These are phyloP conservation scores for Meliscaeva auricollis DNA, from an alignment of 2,888 invertebrate genomes.

Conservation along the genomic window DNA sequence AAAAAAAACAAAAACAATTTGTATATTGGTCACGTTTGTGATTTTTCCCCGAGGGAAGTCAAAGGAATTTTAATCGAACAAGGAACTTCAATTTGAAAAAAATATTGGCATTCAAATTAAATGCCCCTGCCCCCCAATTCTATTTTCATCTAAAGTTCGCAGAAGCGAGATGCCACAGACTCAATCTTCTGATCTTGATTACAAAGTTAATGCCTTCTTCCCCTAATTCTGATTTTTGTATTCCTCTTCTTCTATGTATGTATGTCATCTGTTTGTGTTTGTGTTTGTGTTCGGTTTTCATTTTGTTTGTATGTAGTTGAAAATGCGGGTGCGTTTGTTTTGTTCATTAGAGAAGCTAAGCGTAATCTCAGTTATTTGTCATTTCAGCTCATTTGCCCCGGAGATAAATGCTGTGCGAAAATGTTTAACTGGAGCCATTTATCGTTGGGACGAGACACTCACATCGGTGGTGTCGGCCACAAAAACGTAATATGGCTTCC, in stretches of 20 bases:
- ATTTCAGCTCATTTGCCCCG: slow-evolving; percentile 65
- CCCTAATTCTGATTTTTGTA: neutral
- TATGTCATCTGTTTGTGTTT: neutral
- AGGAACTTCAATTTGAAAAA: slow-evolving; percentile 68
- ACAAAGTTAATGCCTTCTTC: neutral
- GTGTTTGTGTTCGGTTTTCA: neutral
- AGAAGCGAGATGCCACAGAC: neutral
- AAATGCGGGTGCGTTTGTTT: slow-evolving; percentile 62
- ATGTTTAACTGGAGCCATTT: slow-evolving; percentile 65
- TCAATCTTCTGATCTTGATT: slow-evolving; percentile 24
- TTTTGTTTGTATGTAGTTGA: neutral
- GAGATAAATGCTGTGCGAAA: slow-evolving; percentile 74
- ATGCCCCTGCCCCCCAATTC: slow-evolving; percentile 8
- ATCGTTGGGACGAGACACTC: slow-evolving; percentile 41
- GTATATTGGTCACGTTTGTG: slow-evolving; percentile 72
- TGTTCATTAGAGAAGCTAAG: slow-evolving; percentile 56
- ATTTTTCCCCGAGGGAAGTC: slow-evolving; percentile 32
- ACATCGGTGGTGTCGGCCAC: slow-evolving; percentile 17
- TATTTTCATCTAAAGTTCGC: neutral
- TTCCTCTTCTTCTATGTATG: too few relatives aligned
- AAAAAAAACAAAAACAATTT: slow-evolving; percentile 59
- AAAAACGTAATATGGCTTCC: slow-evolving; percentile 41
- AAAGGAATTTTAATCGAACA: slow-evolving; percentile 73
- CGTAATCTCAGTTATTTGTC: slow-evolving; percentile 70
- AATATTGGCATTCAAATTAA: slow-evolving; percentile 74